These are phyloP conservation scores for Chaenocephalus aceratus DNA, from an alignment of 2,113 vertebrate genomes.

Conservation along the genomic window DNA sequence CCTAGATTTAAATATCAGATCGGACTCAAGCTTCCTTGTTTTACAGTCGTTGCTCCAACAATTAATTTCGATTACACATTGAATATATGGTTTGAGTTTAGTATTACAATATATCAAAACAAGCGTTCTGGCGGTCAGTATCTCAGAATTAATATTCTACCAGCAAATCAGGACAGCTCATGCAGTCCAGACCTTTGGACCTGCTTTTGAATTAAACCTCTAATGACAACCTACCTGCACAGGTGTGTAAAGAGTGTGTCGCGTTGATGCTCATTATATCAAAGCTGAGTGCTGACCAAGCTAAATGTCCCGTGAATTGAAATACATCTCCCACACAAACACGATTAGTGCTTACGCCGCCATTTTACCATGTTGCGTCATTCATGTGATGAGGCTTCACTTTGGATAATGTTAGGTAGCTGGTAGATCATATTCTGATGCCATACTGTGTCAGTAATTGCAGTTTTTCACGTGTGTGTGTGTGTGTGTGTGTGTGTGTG, in stretches of 20 bases:
- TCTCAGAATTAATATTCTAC: background rate
- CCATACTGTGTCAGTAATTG: slow-evolving; percentile 2
- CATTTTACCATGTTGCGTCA: slow-evolving; percentile 50
- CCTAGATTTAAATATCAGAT: no score
- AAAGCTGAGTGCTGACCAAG: slow-evolving; percentile 49
- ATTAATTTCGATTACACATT: no score
- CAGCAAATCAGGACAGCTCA: background rate
- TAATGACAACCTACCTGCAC: background rate
- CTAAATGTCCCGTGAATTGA: slow-evolving; percentile 19
- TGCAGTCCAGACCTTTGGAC: no score
- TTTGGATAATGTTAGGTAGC: slow-evolving; percentile 24
- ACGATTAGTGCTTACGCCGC: slow-evolving; percentile 50
- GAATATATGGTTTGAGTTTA: no score
- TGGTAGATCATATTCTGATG: slow-evolving; percentile 29
- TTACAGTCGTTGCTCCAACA: no score
- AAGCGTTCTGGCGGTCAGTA: background rate
- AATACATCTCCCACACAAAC: slow-evolving; percentile 19
- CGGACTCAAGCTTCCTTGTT: no score
- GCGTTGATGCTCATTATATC: slow-evolving; percentile 55
- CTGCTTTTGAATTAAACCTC: no score
- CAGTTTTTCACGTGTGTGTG: background rate
- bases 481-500: no score
- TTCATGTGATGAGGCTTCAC: slow-evolving; percentile 56
- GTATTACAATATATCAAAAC: background rate
- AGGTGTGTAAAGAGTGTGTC: background rate